phyloP scores from a whole-genome alignment of 2,113 vertebrate species.

The Dolichallabes microphthalmus region DNA sequence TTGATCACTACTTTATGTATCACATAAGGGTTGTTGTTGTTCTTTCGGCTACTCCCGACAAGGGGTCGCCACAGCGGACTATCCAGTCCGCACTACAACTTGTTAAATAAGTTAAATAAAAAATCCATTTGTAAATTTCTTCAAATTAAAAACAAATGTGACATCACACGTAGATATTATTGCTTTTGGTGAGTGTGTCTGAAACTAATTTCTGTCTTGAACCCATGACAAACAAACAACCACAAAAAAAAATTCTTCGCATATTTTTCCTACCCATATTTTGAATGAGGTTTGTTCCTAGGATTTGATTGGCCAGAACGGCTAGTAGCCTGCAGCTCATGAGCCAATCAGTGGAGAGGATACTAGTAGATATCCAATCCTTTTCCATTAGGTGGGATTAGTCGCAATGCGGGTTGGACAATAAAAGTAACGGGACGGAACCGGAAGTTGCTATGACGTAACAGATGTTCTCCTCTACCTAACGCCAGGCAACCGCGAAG shows the following conservation, averaged over 20 bases:
- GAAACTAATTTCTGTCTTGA: not conserved
- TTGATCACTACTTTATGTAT: not conserved
- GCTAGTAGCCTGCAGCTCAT: not conserved
- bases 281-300: not conserved
- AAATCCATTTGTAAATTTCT: not conserved
- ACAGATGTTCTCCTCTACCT: slow-evolving; percentile 48
- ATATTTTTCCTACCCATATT: slow-evolving; percentile 6
- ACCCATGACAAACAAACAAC: not conserved
- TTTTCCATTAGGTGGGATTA: not conserved
- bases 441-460: slow-evolving; percentile 67
- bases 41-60: no score
- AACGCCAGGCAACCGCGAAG: slow-evolving; percentile 64
- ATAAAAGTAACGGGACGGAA: slow-evolving; percentile 53
- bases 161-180: no score
- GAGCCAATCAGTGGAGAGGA: not conserved
- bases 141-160: not conserved
- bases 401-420: not conserved
- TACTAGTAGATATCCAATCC: not conserved
- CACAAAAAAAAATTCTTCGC: not conserved
- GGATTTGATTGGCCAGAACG: not conserved
- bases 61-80: no score
- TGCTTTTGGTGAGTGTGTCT: not conserved
- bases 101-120: no score
- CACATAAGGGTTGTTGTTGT: no score
- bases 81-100: no score